Evolutionary conservation across 2,888 invertebrate genomes (phyloP).

Genomic region (Eudasyphora cyanicolor): DNA sequence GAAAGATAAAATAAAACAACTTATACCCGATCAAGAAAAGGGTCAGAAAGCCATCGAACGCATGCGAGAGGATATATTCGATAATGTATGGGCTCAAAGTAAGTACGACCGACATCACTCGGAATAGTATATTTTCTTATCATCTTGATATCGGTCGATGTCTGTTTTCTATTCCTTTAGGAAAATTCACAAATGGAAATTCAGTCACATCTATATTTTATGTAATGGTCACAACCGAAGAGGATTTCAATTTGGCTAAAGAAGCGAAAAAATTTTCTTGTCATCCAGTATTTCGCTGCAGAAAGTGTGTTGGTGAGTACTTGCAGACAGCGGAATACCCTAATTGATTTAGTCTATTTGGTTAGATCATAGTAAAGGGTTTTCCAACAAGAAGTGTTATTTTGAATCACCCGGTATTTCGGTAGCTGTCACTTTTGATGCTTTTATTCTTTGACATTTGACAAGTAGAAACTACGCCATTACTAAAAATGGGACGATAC

Average conservation of each 20-base stretch:
- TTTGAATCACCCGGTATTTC: too few species aligned
- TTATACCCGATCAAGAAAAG: conserved; percentile 69
- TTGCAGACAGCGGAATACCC: not conserved
- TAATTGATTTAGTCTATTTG: too few species aligned
- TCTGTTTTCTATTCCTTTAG: conserved; percentile 63
- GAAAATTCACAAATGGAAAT: conserved; percentile 75
- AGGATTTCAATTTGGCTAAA: conserved; percentile 60
- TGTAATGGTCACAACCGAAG: conserved; percentile 72
- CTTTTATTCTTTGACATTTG: too few species aligned
- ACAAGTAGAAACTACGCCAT: too few species aligned
- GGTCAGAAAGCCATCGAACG: conserved; percentile 44
- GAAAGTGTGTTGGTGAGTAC: conserved; percentile 76
- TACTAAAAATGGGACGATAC: too few species aligned
- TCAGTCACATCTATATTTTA: conserved; percentile 75
- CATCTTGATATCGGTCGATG: not conserved
- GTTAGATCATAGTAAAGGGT: too few species aligned
- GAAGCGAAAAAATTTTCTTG: conserved; percentile 69
- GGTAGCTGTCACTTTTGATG: too few species aligned
- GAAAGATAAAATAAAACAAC: conserved; percentile 67
- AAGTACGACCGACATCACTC: conserved; percentile 52
- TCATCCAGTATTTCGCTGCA: conserved; percentile 75
- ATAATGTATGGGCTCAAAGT: conserved; percentile 76
- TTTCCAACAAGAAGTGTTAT: too few species aligned
- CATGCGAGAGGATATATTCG: conserved; percentile 68
- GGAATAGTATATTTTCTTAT: not conserved